phyloP scores from a whole-genome alignment of 2,113 vertebrate genomes.

The Hydrochoerus hydrochaeris region DNA sequence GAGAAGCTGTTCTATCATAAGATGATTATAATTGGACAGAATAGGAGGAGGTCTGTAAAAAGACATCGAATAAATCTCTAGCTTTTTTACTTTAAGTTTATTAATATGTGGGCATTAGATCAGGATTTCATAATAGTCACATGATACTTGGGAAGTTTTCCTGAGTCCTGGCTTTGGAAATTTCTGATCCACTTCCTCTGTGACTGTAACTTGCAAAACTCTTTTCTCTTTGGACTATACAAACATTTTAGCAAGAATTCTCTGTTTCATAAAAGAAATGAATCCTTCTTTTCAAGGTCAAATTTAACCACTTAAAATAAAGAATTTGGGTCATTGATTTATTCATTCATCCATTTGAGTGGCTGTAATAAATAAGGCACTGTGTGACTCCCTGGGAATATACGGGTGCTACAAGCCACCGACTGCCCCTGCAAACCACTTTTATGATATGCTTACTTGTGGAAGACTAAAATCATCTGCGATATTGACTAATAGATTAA shows the following conservation, averaged over 20 bases:
- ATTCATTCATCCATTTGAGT: constrained; percentile 33
- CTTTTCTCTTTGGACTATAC: constrained; percentile 50
- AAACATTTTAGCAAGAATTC: constrained; percentile 45
- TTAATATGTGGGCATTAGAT: neutral
- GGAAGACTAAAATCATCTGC: constrained; percentile 29
- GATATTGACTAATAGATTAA: constrained; percentile 27
- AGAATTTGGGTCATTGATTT: neutral
- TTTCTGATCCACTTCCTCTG: constrained; percentile 6
- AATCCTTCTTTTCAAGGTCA: constrained; percentile 7
- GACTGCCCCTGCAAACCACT: neutral
- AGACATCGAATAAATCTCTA: neutral
- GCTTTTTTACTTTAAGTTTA: constrained; percentile 37
- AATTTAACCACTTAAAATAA: constrained; percentile 27
- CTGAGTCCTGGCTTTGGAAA: constrained; percentile 60
- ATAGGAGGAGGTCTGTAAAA: constrained; percentile 46
- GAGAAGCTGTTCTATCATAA: constrained; percentile 12
- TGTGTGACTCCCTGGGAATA: neutral
- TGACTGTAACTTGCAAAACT: neutral
- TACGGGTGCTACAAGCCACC: neutral
- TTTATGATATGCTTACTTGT: neutral
- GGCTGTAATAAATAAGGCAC: neutral
- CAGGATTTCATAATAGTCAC: constrained; percentile 36
- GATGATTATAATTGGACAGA: constrained; percentile 40
- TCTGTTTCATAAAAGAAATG: constrained; percentile 7
- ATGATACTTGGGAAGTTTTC: constrained; percentile 66